Base-by-base conservation (phyloP, 2,797 vertebrate genomes). In the Eidolon dupreanum region DNA sequence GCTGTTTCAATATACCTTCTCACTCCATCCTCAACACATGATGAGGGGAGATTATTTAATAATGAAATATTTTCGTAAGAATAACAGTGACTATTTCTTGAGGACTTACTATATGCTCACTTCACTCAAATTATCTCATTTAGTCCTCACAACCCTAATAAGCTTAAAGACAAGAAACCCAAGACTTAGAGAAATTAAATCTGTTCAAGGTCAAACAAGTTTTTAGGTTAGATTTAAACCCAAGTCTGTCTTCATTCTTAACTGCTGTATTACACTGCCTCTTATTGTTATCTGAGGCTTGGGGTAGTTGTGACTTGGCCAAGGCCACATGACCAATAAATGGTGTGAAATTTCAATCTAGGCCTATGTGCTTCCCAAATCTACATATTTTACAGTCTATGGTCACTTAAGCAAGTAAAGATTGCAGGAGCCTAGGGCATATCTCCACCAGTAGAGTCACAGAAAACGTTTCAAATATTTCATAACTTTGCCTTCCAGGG, bases 381-480 rank as follows among this genome's bases (percentile, higher is more conserved):
- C 70, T 46, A 46, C n/a, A 59, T 9, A 38, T 13, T 33, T 89
- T 85, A 88, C 15, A 55, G 3, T 55, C 33, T 93, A 1, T 10
- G 22, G 46, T 61, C 49, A 17, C 24, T 7, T 49, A 90, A 36
- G 13, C 13, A 77, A 41, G 26, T 49, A 3, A 93, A 75, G 22
- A 74, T 36, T 90, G 8, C 74, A 66, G 83, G 53, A 68, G 3
- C 22, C 59, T 61, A 63, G 66, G 71, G 63, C 24, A 68, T 24
- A 73, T 68, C 19, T 61, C 46, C 33, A 28, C 5, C 59, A 46
- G 61, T 41, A 81, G 4, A 79, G 38, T 59, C 75, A 74, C 53
- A 95, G 61, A 85, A 97, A 82, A 92, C 57, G 74, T 8, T 81
- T 65, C 31, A 46, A 97, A 43, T 49, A 28, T n/a, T 61, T 94